Base-by-base conservation (phyloP, 2,797 vertebrate genomes). In the Muraenolepis orangiensis region DNA sequence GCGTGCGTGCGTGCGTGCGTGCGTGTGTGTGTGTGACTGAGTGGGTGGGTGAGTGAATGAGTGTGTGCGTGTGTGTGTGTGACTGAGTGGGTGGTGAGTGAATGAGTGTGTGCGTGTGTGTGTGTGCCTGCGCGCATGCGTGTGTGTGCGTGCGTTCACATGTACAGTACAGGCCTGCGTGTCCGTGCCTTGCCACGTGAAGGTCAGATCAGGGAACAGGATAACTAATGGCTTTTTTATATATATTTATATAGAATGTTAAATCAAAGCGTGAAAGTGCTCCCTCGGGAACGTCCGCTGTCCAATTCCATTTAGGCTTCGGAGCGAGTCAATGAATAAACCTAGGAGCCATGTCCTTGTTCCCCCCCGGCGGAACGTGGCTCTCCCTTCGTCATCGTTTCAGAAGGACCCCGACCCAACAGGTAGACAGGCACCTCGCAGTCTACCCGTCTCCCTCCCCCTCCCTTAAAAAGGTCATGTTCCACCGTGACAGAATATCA, bases 161-260 rank as follows among this genome's bases (percentile, higher is more conserved):
- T 10, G 46, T 20, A 38, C 28, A 66, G 28, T 73, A 75, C 71
- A 76, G 71, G 72, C 75, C 73, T 76, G 69, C 28, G 28, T 71
- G 20, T 40, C 36, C 77, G 80, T 78, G 75, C 79, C 74, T 89
- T 82, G 87, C n/a, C n/a, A 83, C 83, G 77, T 89, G 88, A 92
- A 93, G 92, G 92, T 92, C 92, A 91, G 83, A 80, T 82, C 81
- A n/a, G n/a, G n/a, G 85, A 84, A 87, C 87, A 90, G 86, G 86
- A 90, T 93, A 92, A 92, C 91, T 91, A 91, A 90, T 74, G 77
- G 74, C 82, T 87, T 66, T 90, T 76, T 90, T 87, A 82, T 75
- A 78, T 75, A 80, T 87, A 57, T 90, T 74, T 91, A 87, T 82
- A 82, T 83, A 87, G 84, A 85, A 89, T 86, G 87, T 90, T 90